These are phyloP conservation scores for Eremophila alpestris DNA, from an alignment of 2,797 vertebrate genomes.

Conservation along the genomic window DNA sequence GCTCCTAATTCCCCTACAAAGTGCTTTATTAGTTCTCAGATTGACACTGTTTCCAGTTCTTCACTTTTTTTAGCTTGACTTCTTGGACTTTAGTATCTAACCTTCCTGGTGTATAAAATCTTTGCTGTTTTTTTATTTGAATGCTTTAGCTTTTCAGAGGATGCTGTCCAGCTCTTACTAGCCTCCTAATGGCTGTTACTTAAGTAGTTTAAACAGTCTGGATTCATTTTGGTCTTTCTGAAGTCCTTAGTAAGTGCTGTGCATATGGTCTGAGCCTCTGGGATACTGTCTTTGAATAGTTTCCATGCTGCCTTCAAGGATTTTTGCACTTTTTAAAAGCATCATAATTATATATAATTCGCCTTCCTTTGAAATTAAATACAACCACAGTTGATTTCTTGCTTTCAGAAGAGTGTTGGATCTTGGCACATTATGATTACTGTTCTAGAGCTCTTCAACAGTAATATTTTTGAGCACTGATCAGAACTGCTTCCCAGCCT, in stretches of 20 bases:
- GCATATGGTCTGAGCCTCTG: neutral
- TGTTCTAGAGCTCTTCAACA: conserved; percentile 39
- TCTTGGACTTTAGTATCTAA: neutral
- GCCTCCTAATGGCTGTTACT: neutral
- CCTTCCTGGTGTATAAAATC: neutral
- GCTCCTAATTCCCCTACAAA: neutral
- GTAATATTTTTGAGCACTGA: conserved; percentile 38
- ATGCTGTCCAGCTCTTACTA: neutral
- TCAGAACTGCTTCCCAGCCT: conserved; percentile 25
- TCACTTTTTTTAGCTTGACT: neutral
- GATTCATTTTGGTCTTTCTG: neutral
- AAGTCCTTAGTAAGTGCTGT: neutral
- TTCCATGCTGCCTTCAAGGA: conserved; percentile 12
- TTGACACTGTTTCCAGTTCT: neutral
- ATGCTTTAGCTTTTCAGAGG: neutral
- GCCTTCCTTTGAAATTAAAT: conserved; percentile 3
- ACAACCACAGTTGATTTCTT: neutral
- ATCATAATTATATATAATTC: conserved; percentile 9
- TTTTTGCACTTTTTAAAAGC: conserved; percentile 22
- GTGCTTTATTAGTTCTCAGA: neutral
- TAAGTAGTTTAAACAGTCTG: neutral
- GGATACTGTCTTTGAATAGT: neutral
- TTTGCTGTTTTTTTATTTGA: neutral
- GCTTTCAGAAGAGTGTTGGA: conserved; percentile 3
- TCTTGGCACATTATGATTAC: conserved; percentile 1